Base-by-base conservation (phyloP, 2,888 invertebrate genomes). In the Torymus texanus region DNA sequence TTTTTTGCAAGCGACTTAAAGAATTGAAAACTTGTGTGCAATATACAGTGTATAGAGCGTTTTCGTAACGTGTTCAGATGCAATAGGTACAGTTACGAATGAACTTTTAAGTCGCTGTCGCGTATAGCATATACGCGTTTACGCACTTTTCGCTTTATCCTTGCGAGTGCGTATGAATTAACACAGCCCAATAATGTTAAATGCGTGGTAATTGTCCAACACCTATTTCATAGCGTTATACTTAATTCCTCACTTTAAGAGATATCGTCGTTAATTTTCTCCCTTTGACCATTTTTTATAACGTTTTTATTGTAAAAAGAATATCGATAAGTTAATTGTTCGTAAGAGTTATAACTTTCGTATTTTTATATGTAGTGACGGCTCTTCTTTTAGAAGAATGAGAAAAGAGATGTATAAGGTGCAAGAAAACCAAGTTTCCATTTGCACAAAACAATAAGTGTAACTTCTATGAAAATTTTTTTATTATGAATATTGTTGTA, bases 271-370 rank as follows among this genome's bases (percentile, higher is more conserved):
- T 63, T 77, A 66, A 51, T 55, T 58, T 62, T 56, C 11, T 72
- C 50, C 12, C 29, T 56, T 70, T 18, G n/a, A 56, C 13, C 50
- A 65, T 41, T 61, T 61, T 67, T 55, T 67, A 8, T 71, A 75
- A 72, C 63, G 61, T 62, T 79, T 63, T 78, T 76, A 76, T 70
- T 80, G 77, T 80, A 80, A 73, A 80, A 77, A 80, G 73, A 29
- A 59, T 55, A 16, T 70, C 16, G 14, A 53, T 68, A 74, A 74
- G 72, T 76, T 72, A 67, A 79, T 72, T 29, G 53, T 75, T 75
- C 16, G 18, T 63, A 70, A 79, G 53, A 74, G 58, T 63, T 77
- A 71, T 55, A 53, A 66, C 21, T 72, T 73, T 74, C 58, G 53
- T 65, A 59, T 70, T 70, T 70, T 70, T 74, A 61, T 56, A 18